These are phyloP conservation scores for Drosophila mimetica DNA, from an alignment of 2,888 invertebrate species.

Conservation along the genomic window DNA sequence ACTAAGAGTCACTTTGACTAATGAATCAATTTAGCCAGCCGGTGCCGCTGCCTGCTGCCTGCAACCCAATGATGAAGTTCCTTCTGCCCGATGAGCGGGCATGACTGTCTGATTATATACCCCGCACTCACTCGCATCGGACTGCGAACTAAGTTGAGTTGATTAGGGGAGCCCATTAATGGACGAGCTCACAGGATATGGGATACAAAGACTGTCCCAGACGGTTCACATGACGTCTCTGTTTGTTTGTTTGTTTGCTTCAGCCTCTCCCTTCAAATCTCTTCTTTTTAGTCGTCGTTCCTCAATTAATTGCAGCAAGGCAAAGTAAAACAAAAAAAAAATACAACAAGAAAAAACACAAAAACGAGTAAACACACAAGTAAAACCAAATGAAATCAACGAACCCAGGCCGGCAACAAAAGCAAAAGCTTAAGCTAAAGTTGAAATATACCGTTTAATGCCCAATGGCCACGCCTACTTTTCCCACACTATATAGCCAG, in stretches of 20 bases:
- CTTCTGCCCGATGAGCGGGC: slow-evolving; percentile 39
- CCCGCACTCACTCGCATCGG: neutral
- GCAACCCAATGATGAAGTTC: slow-evolving; percentile 69
- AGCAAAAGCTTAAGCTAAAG: slow-evolving; percentile 66
- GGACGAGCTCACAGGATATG: slow-evolving; percentile 73
- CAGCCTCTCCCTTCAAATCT: slow-evolving; percentile 30
- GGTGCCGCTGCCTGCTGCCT: slow-evolving; percentile 50
- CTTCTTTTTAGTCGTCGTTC: slow-evolving; percentile 57
- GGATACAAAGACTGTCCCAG: slow-evolving; percentile 50
- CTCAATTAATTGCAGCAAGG: slow-evolving; percentile 73
- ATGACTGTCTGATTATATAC: slow-evolving; percentile 35
- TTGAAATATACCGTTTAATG: slow-evolving; percentile 75
- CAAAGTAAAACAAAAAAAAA: slow-evolving; percentile 37
- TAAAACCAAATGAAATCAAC: slow-evolving; percentile 72
- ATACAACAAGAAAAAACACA: slow-evolving; percentile 8
- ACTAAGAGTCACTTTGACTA: slow-evolving; percentile 81
- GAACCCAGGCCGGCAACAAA: slow-evolving; percentile 46
- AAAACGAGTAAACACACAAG: slow-evolving; percentile 49
- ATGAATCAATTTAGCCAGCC: slow-evolving; percentile 80
- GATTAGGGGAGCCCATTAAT: slow-evolving; percentile 70
- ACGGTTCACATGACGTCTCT: slow-evolving; percentile 73
- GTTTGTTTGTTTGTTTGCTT: slow-evolving; percentile 51
- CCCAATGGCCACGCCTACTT: slow-evolving; percentile 73
- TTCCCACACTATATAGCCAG: slow-evolving; percentile 65
- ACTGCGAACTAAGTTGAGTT: slow-evolving; percentile 33